phyloP scores from a whole-genome alignment of 2,113 vertebrate genomes.

The Myxocyprinus asiaticus region DNA sequence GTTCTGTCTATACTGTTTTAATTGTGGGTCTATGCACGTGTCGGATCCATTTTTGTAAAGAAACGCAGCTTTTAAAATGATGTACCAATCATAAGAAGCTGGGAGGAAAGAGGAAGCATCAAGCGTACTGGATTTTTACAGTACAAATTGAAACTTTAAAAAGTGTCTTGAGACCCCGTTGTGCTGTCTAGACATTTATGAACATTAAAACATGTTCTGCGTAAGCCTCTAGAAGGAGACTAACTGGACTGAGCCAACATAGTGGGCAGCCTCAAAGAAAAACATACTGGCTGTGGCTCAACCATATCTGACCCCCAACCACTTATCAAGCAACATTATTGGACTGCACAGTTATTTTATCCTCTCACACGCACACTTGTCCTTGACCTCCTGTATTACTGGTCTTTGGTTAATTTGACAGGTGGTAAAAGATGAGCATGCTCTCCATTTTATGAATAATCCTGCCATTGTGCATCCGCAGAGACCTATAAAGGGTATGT shows the following conservation, averaged over 20 bases:
- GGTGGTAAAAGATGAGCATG: slow-evolving; percentile 19
- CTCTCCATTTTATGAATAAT: slow-evolving; percentile 20
- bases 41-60: no score
- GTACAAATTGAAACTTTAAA: no score
- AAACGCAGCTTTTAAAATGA: no score
- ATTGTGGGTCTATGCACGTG: no score
- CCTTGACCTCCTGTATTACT: slow-evolving; percentile 25
- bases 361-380: not conserved
- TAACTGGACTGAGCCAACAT: slow-evolving; percentile 3
- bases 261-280: not conserved
- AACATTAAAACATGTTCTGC: no score
- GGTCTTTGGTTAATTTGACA: slow-evolving; percentile 18
- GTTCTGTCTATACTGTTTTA: no score
- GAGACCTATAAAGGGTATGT: slow-evolving; percentile 30
- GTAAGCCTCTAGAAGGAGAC: no score
- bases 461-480: slow-evolving; percentile 9
- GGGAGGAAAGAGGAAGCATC: no score
- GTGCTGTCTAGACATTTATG: no score
- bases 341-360: not conserved
- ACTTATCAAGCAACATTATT: slow-evolving; percentile 21
- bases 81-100: not conserved
- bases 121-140: no score
- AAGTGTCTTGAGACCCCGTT: no score
- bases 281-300: not conserved
- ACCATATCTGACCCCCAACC: slow-evolving; percentile 14